A percentile compares a stretch with the other conserved stretches of the same genome.
Conservation (phyloP, 2,113 vertebrate species). For the Columbina picui region DNA sequence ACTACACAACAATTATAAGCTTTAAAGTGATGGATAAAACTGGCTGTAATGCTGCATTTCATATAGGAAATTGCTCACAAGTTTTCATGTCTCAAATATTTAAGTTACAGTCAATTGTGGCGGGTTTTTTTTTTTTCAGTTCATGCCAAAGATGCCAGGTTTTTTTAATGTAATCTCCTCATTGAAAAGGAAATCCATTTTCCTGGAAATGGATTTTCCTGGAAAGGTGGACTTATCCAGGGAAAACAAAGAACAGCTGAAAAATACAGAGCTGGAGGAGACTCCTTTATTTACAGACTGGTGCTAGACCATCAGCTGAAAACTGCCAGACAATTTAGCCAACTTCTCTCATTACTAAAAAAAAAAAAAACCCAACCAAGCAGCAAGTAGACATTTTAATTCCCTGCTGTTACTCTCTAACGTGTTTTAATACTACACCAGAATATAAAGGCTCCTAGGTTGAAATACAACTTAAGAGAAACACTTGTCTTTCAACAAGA, state of each 20-base stretch:
- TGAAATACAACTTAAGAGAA: neutral
- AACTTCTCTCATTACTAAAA: neutral
- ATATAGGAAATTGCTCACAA: neutral
- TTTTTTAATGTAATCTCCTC: neutral
- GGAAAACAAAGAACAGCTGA: neutral
- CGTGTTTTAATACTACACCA: neutral
- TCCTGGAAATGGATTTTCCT: neutral
- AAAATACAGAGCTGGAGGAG: neutral
- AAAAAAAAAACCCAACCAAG: neutral
- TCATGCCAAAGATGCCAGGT: neutral
- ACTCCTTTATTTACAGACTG: neutral
- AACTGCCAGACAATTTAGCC: neutral
- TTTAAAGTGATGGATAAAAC: neutral
- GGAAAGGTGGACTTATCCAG: neutral
- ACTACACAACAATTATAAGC: neutral
- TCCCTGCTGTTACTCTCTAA: neutral
- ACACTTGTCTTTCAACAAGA: neutral
- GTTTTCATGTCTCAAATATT: neutral
- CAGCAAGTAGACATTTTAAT: neutral
- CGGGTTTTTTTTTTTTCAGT: neutral
- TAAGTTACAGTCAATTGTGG: neutral
- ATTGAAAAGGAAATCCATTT: neutral
- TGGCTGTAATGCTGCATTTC: neutral
- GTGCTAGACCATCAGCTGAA: neutral
- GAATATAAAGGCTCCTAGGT: neutral